These are phyloP conservation scores for Heterodera carotae DNA, from an alignment of 1,140 invertebrate species.

Conservation along the genomic window DNA sequence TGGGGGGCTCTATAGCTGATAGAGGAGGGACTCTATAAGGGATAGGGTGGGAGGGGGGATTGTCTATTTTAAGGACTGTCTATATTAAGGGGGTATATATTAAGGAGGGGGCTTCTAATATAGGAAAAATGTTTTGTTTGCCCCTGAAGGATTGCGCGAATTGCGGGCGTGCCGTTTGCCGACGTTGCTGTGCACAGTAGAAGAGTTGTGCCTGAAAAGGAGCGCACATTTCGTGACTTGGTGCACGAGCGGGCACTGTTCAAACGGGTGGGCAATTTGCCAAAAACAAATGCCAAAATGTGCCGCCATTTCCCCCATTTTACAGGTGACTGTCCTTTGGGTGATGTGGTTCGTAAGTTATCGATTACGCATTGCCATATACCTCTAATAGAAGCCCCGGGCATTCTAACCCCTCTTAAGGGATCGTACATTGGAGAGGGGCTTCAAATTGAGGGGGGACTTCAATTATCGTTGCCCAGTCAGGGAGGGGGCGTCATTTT, in stretches of 20 bases:
- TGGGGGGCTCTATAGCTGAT: too few relatives aligned
- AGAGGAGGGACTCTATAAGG: too few relatives aligned
- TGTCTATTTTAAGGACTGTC: too few relatives aligned
- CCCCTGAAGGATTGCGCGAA: conserved; percentile 46
- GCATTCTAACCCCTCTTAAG: too few relatives aligned
- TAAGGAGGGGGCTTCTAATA: neutral
- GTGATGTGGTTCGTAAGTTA: conserved; percentile 39
- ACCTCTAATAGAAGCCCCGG: too few relatives aligned
- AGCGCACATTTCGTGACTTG: conserved; percentile 38
- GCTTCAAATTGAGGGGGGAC: too few relatives aligned
- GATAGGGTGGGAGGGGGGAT: too few relatives aligned
- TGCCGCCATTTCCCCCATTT: too few relatives aligned
- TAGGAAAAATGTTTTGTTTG: too few relatives aligned
- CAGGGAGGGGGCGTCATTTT: too few relatives aligned
- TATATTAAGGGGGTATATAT: neutral
- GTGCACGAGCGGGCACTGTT: conserved; percentile 45
- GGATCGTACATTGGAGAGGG: too few relatives aligned
- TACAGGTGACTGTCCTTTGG: conserved; percentile 42
- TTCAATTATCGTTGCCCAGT: too few relatives aligned
- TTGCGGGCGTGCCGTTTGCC: conserved; percentile 55
- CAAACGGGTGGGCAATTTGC: conserved; percentile 20
- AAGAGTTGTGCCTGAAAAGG: conserved; percentile 43
- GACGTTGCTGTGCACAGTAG: conserved; percentile 46
- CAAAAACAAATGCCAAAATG: neutral
- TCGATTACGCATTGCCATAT: neutral